Evolutionary conservation across 92 coral and sea anemone genomes (phyloP).

Genomic region (Heteractis magnifica): DNA sequence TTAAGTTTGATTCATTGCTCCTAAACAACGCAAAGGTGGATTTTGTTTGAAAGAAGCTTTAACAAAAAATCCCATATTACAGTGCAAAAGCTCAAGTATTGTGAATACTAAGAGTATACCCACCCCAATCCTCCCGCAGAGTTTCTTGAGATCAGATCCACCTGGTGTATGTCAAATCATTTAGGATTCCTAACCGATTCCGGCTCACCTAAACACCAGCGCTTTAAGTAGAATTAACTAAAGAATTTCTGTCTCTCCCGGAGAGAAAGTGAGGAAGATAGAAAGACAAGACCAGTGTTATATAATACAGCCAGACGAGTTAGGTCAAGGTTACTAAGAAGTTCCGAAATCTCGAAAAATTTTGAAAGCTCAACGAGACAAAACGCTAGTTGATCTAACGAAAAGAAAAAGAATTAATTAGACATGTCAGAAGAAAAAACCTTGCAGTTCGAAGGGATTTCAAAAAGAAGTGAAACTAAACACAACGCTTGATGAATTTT

Average conservation of each 20-base stretch:
- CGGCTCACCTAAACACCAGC: slow-evolving; percentile 32
- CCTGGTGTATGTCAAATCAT: slow-evolving; percentile 14
- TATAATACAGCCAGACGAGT: background rate
- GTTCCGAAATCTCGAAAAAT: background rate
- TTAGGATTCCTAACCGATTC: slow-evolving; percentile 18
- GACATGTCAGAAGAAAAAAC: too few species aligned
- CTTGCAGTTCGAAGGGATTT: too few species aligned
- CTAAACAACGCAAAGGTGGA: background rate
- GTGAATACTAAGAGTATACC: background rate
- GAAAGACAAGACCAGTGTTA: background rate
- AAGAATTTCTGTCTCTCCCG: slow-evolving; percentile 20
- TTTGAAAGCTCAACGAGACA: background rate
- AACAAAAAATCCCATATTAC: background rate
- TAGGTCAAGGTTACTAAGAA: background rate
- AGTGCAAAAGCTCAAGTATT: background rate
- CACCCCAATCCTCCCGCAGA: background rate
- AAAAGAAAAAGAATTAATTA: too few species aligned
- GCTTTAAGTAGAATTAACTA: slow-evolving; percentile 17
- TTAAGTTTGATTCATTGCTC: background rate
- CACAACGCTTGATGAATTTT: too few species aligned
- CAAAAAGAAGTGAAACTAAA: too few species aligned
- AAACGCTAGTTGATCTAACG: too few species aligned
- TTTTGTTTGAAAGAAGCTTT: background rate
- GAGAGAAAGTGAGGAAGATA: slow-evolving; percentile 7
- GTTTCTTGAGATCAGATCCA: background rate